Conservation (phyloP, 2,113 vertebrate genomes). For the Pituophis catenifer region DNA sequence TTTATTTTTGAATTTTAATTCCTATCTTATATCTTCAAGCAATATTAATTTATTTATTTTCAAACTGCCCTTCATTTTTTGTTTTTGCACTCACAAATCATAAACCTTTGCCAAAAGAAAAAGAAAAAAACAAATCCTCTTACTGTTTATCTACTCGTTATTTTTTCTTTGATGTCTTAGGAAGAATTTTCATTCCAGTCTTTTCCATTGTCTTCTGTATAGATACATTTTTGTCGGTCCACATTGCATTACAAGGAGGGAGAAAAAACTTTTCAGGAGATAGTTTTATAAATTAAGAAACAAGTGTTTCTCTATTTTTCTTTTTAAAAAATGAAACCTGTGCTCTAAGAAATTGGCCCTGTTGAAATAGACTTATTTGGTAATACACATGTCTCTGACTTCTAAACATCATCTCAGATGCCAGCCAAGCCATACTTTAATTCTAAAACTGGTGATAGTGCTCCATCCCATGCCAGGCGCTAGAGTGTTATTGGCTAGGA, state of each 20-base stretch:
- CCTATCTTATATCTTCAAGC: not conserved
- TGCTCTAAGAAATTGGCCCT: not conserved
- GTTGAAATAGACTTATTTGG: conserved; percentile 43
- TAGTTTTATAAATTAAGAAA: not conserved
- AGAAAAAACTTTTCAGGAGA: conserved; percentile 24
- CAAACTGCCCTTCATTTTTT: not conserved
- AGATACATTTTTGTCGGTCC: not conserved
- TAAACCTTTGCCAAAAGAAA: not conserved
- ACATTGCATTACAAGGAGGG: not conserved
- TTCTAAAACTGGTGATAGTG: conserved; percentile 51
- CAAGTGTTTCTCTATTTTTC: conserved; percentile 1
- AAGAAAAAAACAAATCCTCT: not conserved
- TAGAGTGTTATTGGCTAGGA: conserved; percentile 52
- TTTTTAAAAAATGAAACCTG: not conserved
- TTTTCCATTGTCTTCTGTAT: not conserved
- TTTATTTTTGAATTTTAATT: not conserved
- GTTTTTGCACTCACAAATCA: not conserved
- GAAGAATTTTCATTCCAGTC: not conserved
- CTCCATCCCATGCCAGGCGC: conserved; percentile 24
- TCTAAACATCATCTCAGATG: conserved; percentile 34
- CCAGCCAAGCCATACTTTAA: conserved; percentile 48
- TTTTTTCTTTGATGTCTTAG: not conserved
- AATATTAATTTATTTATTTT: not conserved
- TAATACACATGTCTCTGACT: conserved; percentile 39
- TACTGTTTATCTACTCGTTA: not conserved